Conservation (phyloP, 1,140 invertebrate genomes). For the Drosophila paulistorum region DNA sequence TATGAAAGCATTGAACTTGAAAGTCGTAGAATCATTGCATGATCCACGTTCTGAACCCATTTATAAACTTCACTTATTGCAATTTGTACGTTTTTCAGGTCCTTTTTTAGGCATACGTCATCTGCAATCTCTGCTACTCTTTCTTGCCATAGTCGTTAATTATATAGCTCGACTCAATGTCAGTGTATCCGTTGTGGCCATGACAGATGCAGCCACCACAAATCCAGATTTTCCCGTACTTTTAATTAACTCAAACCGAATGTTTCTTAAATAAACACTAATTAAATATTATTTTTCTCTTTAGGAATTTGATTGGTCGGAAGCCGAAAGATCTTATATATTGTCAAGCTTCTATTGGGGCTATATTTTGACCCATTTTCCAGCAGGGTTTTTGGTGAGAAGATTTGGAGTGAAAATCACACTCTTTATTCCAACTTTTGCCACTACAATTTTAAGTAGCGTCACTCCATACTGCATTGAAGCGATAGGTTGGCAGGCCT, state of each 20-base stretch:
- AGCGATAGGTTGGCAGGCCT: constrained; percentile 85
- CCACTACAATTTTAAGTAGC: constrained; percentile 81
- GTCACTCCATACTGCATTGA: constrained; percentile 80
- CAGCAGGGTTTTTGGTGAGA: constrained; percentile 87
- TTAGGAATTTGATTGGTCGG: constrained; percentile 84
- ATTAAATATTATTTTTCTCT: not conserved
- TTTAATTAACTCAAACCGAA: not conserved
- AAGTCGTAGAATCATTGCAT: too few species aligned
- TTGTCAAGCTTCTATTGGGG: constrained; percentile 88
- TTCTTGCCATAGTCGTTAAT: constrained; percentile 85
- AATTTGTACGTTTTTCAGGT: constrained; percentile 15
- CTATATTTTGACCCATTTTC: constrained; percentile 85
- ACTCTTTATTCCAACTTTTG: constrained; percentile 85
- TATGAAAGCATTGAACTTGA: too few species aligned
- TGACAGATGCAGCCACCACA: constrained; percentile 84
- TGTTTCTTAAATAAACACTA: not conserved
- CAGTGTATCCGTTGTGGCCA: constrained; percentile 89
- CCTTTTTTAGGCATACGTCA: constrained; percentile 85
- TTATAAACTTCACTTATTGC: too few species aligned
- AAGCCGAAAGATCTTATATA: constrained; percentile 83
- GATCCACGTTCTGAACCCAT: too few species aligned
- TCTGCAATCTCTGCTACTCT: constrained; percentile 86
- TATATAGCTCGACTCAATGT: constrained; percentile 87
- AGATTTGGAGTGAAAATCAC: constrained; percentile 87
- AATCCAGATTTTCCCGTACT: constrained; percentile 65